Percentiles rank a stretch among this genome's conserved stretches.
phyloP scores from a whole-genome alignment of 2,888 invertebrate genomes.

The Xanthia togata region DNA sequence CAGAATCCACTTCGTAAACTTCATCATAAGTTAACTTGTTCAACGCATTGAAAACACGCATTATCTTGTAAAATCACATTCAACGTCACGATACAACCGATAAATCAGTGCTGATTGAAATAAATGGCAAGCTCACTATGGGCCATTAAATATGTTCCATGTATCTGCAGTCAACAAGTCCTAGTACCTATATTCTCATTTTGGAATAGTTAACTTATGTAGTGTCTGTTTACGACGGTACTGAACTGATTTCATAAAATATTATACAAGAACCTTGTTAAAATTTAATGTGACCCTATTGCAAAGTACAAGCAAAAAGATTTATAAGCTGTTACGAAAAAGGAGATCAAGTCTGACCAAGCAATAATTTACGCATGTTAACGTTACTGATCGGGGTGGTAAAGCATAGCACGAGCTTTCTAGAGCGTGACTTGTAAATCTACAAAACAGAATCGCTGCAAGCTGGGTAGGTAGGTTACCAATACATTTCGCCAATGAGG shows the following conservation, averaged over 20 bases:
- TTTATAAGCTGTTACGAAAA: slow-evolving; percentile 61
- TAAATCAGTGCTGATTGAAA: slow-evolving; percentile 77
- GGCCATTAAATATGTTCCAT: slow-evolving; percentile 69
- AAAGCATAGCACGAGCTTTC: slow-evolving; percentile 78
- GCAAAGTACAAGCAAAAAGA: slow-evolving; percentile 51
- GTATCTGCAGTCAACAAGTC: slow-evolving; percentile 56
- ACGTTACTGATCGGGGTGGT: slow-evolving; percentile 71
- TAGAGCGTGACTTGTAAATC: slow-evolving; percentile 83
- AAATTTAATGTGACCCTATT: slow-evolving; percentile 64
- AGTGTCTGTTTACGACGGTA: slow-evolving; percentile 38
- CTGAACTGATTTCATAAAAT: slow-evolving; percentile 46
- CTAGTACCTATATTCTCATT: slow-evolving; percentile 58
- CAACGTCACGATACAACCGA: slow-evolving; percentile 70
- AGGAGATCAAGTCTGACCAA: slow-evolving; percentile 61
- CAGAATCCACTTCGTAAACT: slow-evolving; percentile 36
- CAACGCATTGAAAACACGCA: slow-evolving; percentile 63
- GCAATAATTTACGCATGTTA: slow-evolving; percentile 68
- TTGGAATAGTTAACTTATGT: slow-evolving; percentile 58
- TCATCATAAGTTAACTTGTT: slow-evolving; percentile 59
- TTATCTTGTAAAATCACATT: slow-evolving; percentile 76
- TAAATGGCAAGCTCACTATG: slow-evolving; percentile 75
- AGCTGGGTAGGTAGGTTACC: slow-evolving; percentile 63
- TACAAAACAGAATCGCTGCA: slow-evolving; percentile 68
- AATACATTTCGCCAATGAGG: slow-evolving; percentile 76
- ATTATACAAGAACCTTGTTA: slow-evolving; percentile 58